Evolutionary conservation across 2,113 vertebrate species (phyloP).

Genomic region (Diadophis punctatus): DNA sequence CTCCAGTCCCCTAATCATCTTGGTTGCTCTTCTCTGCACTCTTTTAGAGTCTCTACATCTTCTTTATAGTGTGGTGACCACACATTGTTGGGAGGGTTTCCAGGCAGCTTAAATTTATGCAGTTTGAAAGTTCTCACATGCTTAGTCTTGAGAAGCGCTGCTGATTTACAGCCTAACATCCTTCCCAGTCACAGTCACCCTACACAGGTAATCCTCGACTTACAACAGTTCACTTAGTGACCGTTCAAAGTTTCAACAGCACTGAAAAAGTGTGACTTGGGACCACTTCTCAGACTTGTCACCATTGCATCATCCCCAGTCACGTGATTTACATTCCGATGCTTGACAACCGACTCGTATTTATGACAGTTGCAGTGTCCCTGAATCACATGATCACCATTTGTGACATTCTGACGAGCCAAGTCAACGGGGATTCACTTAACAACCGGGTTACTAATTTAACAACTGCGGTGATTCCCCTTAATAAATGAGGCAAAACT

Average conservation of each 20-base stretch:
- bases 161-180: neutral
- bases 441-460: neutral
- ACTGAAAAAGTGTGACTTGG: neutral
- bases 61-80: no score
- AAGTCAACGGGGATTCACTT: neutral
- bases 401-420: neutral
- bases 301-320: neutral
- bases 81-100: neutral
- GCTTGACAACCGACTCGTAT: neutral
- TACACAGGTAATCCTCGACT: neutral
- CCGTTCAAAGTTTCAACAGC: neutral
- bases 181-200: neutral
- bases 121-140: neutral
- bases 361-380: neutral
- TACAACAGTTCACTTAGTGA: neutral
- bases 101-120: neutral
- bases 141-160: neutral
- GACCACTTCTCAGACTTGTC: neutral
- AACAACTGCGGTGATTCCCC: neutral
- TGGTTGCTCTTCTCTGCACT: no score
- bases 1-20: no score
- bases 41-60: no score
- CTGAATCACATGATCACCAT: neutral
- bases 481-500: neutral
- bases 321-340: neutral